Conservation (phyloP, 2,797 vertebrate genomes). For the Macroramphosus scolopax region DNA sequence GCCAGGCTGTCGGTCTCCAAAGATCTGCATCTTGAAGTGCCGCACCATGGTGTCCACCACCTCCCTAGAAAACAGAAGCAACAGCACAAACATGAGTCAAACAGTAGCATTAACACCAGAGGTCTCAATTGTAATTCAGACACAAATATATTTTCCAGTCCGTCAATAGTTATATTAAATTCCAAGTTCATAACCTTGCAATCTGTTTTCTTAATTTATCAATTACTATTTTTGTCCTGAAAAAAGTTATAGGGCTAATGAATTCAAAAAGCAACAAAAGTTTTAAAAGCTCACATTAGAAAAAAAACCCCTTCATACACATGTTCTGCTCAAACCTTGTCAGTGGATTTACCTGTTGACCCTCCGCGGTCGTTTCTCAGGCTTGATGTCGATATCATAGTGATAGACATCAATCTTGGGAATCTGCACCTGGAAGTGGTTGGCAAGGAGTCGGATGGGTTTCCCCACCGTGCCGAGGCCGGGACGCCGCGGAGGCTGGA, state of each 20-base stretch:
- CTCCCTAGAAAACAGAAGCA: slow-evolving; percentile 77
- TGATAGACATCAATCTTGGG: slow-evolving; percentile 99
- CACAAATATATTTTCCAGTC: too few relatives aligned
- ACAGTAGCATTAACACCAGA: too few relatives aligned
- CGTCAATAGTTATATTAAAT: too few relatives aligned
- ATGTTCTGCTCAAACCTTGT: background rate
- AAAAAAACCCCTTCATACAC: too few relatives aligned
- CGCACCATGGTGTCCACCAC: slow-evolving; percentile 99
- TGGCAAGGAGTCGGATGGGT: slow-evolving; percentile 96
- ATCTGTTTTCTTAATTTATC: too few relatives aligned
- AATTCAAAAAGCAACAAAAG: too few relatives aligned
- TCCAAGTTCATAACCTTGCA: too few relatives aligned
- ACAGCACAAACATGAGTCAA: too few relatives aligned
- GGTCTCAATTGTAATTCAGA: too few relatives aligned
- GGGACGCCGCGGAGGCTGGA: slow-evolving; percentile 96
- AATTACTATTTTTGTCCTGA: too few relatives aligned
- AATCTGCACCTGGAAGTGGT: slow-evolving; percentile 99
- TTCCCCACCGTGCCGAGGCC: slow-evolving; percentile 98
- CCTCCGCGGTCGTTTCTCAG: slow-evolving; percentile 95
- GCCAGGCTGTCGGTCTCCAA: slow-evolving; percentile 96
- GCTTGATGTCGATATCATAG: slow-evolving; percentile 99
- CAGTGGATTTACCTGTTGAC: slow-evolving; percentile 89
- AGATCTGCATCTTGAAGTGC: slow-evolving; percentile 99
- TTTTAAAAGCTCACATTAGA: too few relatives aligned
- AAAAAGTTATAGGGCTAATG: too few relatives aligned